These are phyloP conservation scores for Orussus abietinus DNA, from an alignment of 1,140 invertebrate genomes.

Conservation along the genomic window DNA sequence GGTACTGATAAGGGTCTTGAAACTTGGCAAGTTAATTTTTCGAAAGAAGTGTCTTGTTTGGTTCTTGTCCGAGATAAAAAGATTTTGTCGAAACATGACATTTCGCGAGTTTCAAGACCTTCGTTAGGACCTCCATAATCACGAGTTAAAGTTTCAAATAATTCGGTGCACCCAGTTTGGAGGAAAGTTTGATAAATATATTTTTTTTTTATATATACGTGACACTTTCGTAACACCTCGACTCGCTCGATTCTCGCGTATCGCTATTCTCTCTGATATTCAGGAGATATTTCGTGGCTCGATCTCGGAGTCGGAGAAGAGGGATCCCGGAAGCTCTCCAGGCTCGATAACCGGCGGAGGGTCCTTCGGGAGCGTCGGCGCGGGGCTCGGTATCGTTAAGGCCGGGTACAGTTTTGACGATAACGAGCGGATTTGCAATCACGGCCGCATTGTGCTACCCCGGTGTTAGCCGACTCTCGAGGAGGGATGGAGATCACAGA, in stretches of 20 bases:
- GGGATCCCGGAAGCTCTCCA: neutral
- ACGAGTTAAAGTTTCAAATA: too few species aligned
- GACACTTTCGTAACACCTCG: too few species aligned
- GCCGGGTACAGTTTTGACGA: slow-evolving; percentile 34
- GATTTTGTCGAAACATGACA: neutral
- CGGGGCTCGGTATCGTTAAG: neutral
- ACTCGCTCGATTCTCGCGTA: too few species aligned
- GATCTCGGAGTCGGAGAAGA: neutral
- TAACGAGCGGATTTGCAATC: slow-evolving; percentile 49
- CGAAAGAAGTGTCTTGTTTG: too few species aligned
- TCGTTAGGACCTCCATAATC: too few species aligned
- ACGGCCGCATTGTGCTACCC: slow-evolving; percentile 44
- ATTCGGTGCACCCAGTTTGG: too few species aligned
- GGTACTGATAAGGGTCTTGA: too few species aligned
- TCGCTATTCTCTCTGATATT: neutral
- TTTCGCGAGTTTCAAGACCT: too few species aligned
- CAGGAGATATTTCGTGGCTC: neutral
- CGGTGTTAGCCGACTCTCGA: slow-evolving; percentile 38
- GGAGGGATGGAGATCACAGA: slow-evolving; percentile 34
- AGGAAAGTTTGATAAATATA: too few species aligned
- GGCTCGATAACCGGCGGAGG: slow-evolving; percentile 1
- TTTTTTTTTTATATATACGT: too few species aligned
- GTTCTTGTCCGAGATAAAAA: too few species aligned
- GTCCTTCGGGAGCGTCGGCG: slow-evolving; percentile 3
- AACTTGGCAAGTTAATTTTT: too few species aligned